These are phyloP conservation scores for Pyrocoelia pectoralis DNA, from an alignment of 2,888 invertebrate species.

Conservation along the genomic window DNA sequence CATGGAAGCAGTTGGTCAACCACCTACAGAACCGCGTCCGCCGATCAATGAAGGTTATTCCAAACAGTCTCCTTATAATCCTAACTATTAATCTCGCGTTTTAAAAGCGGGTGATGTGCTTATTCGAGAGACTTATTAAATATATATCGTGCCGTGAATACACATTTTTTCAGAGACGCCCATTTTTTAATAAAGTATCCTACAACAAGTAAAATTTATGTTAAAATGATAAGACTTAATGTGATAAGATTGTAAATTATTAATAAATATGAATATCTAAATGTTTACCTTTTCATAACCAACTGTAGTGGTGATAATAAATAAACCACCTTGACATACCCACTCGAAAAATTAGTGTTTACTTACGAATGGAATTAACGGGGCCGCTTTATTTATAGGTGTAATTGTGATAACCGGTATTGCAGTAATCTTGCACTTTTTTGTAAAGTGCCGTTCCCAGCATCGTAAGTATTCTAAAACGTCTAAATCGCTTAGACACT, in stretches of 20 bases:
- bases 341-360: background rate
- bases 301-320: background rate
- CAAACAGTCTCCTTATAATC: constrained; percentile 34
- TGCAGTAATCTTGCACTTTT: background rate
- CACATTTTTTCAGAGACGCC: constrained; percentile 8
- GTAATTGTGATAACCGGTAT: background rate
- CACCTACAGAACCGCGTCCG: constrained; percentile 21
- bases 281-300: background rate
- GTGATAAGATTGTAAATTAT: background rate
- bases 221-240: background rate
- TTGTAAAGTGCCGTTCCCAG: constrained; percentile 1
- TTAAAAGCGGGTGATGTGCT: background rate
- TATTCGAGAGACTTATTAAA: constrained; percentile 22
- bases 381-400: constrained; percentile 7
- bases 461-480: constrained; percentile 9
- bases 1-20: constrained; percentile 31
- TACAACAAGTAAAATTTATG: background rate
- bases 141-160: constrained; percentile 27
- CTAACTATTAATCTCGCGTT: constrained; percentile 17
- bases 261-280: background rate
- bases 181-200: background rate
- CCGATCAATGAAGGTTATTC: constrained; percentile 19
- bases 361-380: background rate
- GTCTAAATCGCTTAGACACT: background rate
- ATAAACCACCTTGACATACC: background rate